phyloP scores from a whole-genome alignment of 2,113 vertebrate species.

The Nestor notabilis region DNA sequence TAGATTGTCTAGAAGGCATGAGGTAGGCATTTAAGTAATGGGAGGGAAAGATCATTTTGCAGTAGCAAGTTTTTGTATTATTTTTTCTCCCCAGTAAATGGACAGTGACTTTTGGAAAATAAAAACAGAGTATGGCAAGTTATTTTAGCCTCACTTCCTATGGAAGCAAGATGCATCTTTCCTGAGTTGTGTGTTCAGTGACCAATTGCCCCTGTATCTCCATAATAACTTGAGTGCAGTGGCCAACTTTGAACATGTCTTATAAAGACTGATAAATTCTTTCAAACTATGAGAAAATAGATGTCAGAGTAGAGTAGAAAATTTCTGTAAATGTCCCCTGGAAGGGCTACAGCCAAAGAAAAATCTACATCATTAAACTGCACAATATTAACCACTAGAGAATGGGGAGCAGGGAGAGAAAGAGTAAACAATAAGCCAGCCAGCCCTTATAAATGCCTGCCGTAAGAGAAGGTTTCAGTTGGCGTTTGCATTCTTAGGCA shows the following conservation, averaged over 20 bases:
- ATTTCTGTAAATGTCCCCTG: not conserved
- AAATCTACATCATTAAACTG: constrained; percentile 9
- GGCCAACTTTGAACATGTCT: not conserved
- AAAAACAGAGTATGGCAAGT: not conserved
- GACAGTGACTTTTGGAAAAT: not conserved
- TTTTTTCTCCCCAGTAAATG: not conserved
- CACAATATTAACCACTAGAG: not conserved
- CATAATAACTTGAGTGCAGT: not conserved
- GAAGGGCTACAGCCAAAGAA: not conserved
- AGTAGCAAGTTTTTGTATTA: not conserved
- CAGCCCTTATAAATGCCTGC: not conserved
- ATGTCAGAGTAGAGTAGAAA: not conserved
- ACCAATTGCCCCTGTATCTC: not conserved
- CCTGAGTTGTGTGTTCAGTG: not conserved
- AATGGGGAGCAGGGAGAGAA: not conserved
- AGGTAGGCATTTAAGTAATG: not conserved
- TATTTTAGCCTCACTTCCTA: not conserved
- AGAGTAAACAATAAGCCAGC: not conserved
- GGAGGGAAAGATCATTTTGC: not conserved
- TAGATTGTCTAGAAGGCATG: not conserved
- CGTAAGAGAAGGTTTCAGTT: not conserved
- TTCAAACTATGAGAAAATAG: not conserved
- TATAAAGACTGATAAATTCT: not conserved
- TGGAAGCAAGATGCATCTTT: not conserved
- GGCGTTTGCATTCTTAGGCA: constrained; percentile 33